Percentiles rank a stretch among this genome's conserved stretches.
phyloP scores from a whole-genome alignment of 1,140 invertebrate genomes.

The Pentalonia nigronervosa region DNA sequence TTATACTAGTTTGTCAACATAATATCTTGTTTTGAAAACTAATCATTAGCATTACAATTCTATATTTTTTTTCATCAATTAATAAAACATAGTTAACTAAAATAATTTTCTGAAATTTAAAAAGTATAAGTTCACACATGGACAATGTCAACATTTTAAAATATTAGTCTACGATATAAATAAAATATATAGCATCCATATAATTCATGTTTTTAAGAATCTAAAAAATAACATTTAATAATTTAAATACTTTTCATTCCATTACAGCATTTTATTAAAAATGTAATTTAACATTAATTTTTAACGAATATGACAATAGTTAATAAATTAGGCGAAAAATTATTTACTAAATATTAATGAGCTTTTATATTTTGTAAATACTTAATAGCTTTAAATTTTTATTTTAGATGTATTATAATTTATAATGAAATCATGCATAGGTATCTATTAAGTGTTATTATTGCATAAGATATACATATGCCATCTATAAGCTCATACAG shows the following conservation, averaged over 20 bases:
- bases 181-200: neutral
- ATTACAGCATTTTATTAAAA: neutral
- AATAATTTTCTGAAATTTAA: neutral
- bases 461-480: neutral
- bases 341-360: neutral
- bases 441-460: neutral
- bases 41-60: neutral
- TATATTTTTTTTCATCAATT: neutral
- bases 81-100: neutral
- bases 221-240: neutral
- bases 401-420: neutral
- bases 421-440: neutral
- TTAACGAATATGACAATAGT: neutral
- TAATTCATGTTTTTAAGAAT: neutral
- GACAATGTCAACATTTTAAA: neutral
- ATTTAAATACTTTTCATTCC: neutral
- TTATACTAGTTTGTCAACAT: neutral
- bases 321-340: neutral
- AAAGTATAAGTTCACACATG: neutral
- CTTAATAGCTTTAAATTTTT: neutral
- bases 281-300: neutral
- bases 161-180: neutral
- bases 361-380: neutral
- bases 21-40: neutral
- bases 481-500: no score